phyloP scores from a whole-genome alignment of 2,797 vertebrate species.

The Margarornis squamiger region DNA sequence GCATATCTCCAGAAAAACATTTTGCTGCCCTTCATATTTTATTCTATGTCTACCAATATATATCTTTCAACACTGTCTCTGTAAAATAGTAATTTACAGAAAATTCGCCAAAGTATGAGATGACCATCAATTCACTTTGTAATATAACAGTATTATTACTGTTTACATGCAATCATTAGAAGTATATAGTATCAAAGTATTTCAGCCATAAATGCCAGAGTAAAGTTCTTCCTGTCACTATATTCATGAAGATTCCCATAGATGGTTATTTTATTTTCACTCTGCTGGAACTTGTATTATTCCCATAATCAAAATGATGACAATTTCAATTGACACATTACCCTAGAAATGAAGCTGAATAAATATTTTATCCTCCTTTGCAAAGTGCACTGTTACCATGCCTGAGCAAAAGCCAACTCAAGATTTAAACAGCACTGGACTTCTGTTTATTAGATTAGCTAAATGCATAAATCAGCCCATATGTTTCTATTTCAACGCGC shows the following conservation, averaged over 20 bases:
- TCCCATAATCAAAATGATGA: background rate
- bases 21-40: background rate
- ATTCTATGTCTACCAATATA: background rate
- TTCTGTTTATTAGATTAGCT: background rate
- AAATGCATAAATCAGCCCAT: background rate
- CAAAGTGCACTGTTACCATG: background rate
- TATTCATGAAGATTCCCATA: background rate
- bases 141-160: background rate
- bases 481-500: background rate
- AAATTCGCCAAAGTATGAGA: background rate
- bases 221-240: background rate
- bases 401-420: background rate
- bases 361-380: background rate
- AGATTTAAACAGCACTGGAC: background rate
- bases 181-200: background rate
- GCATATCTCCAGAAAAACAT: background rate
- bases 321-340: background rate
- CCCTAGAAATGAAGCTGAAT: background rate
- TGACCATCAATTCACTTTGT: background rate
- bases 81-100: background rate
- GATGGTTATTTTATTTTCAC: background rate
- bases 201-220: background rate
- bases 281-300: background rate
- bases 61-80: background rate
- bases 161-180: background rate